Evolutionary conservation across 2,888 invertebrate genomes (phyloP).

Genomic region (Apodemia mormo): DNA sequence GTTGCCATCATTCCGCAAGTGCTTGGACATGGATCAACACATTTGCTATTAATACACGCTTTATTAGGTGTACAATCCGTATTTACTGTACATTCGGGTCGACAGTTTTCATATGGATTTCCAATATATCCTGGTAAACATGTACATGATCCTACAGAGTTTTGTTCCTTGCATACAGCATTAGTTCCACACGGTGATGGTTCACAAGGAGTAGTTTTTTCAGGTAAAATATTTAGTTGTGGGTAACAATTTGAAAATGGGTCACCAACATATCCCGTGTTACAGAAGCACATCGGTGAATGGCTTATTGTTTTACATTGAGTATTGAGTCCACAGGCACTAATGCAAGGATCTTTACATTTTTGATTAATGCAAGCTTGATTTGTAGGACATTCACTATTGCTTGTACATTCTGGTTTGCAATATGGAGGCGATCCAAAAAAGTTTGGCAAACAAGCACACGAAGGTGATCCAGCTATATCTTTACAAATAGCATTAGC

Average conservation of each 20-base stretch:
- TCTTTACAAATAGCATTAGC: conserved; percentile 83
- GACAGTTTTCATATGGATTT: conserved; percentile 89
- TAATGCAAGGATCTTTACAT: conserved; percentile 85
- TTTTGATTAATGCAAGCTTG: conserved; percentile 85
- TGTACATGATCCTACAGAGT: conserved; percentile 84
- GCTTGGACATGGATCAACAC: conserved; percentile 89
- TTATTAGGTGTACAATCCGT: conserved; percentile 86
- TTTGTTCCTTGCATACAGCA: conserved; percentile 83
- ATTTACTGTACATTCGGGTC: conserved; percentile 88
- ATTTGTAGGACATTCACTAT: conserved; percentile 85
- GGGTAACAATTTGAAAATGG: conserved; percentile 83
- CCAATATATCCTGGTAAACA: conserved; percentile 88
- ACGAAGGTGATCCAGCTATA: conserved; percentile 82
- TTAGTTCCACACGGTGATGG: conserved; percentile 85
- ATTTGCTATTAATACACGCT: conserved; percentile 88
- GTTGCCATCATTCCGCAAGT: conserved; percentile 87
- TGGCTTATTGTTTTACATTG: conserved; percentile 88
- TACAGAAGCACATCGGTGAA: conserved; percentile 88
- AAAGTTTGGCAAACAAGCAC: conserved; percentile 85
- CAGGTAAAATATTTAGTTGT: conserved; percentile 62
- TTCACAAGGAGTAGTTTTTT: conserved; percentile 79
- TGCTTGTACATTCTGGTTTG: conserved; percentile 87
- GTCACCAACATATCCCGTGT: conserved; percentile 84
- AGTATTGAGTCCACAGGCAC: conserved; percentile 87
- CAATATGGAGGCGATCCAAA: conserved; percentile 90